Evolutionary conservation across 1,140 invertebrate species (phyloP).

Genomic region (Lethocerus indicus): DNA sequence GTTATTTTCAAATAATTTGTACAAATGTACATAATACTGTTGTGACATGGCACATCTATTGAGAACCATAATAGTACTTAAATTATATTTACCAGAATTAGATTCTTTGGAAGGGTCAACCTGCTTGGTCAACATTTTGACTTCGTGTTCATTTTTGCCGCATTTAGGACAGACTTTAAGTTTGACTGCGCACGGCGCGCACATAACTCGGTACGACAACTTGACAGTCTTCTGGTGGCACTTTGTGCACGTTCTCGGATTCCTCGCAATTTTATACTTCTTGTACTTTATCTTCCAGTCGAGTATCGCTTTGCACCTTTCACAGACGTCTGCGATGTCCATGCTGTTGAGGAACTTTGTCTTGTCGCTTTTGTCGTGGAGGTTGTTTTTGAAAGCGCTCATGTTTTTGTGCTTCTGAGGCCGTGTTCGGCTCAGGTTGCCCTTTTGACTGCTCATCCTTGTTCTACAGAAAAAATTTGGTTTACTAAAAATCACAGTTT

Average conservation of each 20-base stretch:
- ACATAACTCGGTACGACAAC: conserved; percentile 71
- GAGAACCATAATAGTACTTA: too few relatives aligned
- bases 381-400: conserved; percentile 62
- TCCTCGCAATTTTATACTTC: conserved; percentile 73
- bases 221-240: conserved; percentile 65
- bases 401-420: conserved; percentile 71
- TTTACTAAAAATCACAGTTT: too few relatives aligned
- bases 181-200: conserved; percentile 44
- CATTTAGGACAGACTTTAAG: conserved; percentile 68
- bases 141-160: conserved; percentile 32
- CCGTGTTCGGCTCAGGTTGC: conserved; percentile 43
- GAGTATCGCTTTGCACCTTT: conserved; percentile 67
- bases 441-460: conserved; percentile 58
- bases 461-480: too few relatives aligned
- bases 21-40: too few relatives aligned
- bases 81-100: too few relatives aligned
- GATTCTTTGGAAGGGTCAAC: too few relatives aligned
- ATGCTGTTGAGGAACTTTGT: conserved; percentile 59
- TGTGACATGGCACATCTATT: too few relatives aligned
- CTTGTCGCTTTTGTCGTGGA: conserved; percentile 58
- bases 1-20: too few relatives aligned
- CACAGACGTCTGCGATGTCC: conserved; percentile 57
- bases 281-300: conserved; percentile 93
- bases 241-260: conserved; percentile 60
- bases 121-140: too few relatives aligned